Evolutionary conservation across 1,140 invertebrate genomes (phyloP).

Genomic region (Manduca sexta): DNA sequence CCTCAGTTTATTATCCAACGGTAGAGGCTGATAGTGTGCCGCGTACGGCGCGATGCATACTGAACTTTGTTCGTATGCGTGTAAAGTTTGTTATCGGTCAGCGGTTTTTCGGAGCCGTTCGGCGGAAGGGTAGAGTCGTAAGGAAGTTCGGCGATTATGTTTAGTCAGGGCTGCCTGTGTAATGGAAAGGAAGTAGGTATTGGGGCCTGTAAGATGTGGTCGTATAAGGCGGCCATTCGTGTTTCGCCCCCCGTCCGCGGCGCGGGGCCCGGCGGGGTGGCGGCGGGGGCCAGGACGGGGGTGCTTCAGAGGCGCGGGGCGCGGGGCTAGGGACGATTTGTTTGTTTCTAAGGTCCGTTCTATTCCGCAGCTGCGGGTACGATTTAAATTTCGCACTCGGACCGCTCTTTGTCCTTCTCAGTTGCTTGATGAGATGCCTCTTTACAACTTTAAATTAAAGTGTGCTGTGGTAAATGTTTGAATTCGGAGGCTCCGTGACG

Average conservation of each 20-base stretch:
- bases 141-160: conserved; percentile 72
- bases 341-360: conserved; percentile 64
- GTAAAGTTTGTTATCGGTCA: conserved; percentile 23
- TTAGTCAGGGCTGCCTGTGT: conserved; percentile 67
- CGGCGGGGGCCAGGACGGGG: conserved; percentile 3
- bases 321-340: conserved; percentile 51
- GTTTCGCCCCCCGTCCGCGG: conserved; percentile 27
- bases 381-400: conserved; percentile 65
- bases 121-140: conserved; percentile 69
- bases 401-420: conserved; percentile 59
- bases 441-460: conserved; percentile 64
- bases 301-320: too few species aligned
- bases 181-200: conserved; percentile 72
- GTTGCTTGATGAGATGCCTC: conserved; percentile 57
- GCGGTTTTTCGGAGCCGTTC: conserved; percentile 34
- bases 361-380: conserved; percentile 55
- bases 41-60: conserved; percentile 9
- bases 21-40: conserved; percentile 18
- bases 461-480: conserved; percentile 45
- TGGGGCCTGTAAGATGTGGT: conserved; percentile 71
- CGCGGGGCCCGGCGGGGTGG: background rate
- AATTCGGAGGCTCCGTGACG: conserved; percentile 16
- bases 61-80: conserved; percentile 9
- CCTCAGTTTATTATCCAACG: conserved; percentile 25
- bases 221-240: conserved; percentile 63